These are phyloP conservation scores for Patella depressa DNA, from an alignment of 2,888 invertebrate genomes.

Conservation along the genomic window DNA sequence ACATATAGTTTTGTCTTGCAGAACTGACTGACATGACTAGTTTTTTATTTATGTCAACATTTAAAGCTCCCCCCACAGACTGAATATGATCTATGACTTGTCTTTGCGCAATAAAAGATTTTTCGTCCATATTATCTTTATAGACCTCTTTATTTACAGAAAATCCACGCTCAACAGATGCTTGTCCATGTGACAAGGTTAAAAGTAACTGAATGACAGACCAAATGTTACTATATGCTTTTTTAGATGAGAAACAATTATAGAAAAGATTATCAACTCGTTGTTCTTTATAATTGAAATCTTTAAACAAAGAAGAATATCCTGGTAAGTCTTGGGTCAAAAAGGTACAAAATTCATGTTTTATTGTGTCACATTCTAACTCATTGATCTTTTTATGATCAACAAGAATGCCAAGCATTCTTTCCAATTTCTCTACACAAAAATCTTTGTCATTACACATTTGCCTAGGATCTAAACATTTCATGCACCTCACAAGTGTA, in stretches of 20 bases:
- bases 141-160: conserved; percentile 45
- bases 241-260: neutral
- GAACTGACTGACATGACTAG: conserved; percentile 16
- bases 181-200: conserved; percentile 48
- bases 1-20: conserved; percentile 32
- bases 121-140: conserved; percentile 38
- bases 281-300: conserved; percentile 7
- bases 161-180: conserved; percentile 46
- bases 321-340: neutral
- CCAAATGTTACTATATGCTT: conserved; percentile 18
- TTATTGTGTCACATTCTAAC: conserved; percentile 22
- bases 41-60: conserved; percentile 25
- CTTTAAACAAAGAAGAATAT: neutral
- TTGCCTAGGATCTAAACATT: neutral
- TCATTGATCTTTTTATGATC: neutral
- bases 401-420: conserved; percentile 21
- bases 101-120: conserved; percentile 39
- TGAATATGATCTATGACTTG: conserved; percentile 36
- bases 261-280: conserved; percentile 25
- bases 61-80: conserved; percentile 30
- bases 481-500: conserved; percentile 20
- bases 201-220: conserved; percentile 23
- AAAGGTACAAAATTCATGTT: conserved; percentile 16
- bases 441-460: conserved; percentile 13
- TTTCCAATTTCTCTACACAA: conserved; percentile 10